These are phyloP conservation scores for Tychaedon coryphoeus DNA, from an alignment of 2,113 vertebrate species.

Conservation along the genomic window DNA sequence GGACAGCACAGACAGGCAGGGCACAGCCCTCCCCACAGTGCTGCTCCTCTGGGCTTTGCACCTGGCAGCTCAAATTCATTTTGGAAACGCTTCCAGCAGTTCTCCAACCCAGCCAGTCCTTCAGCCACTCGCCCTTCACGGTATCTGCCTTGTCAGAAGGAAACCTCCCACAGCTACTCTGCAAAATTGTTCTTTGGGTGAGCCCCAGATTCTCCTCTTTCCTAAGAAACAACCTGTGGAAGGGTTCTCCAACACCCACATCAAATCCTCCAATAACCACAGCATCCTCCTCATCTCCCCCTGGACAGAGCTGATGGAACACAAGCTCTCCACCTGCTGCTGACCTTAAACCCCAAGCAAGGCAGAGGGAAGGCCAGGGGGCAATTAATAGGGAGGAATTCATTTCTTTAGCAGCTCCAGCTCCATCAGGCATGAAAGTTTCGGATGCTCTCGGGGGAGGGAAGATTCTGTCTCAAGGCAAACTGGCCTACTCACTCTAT, in stretches of 20 bases:
- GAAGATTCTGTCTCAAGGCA: conserved; percentile 44
- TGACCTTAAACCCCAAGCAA: neutral
- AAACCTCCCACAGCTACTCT: neutral
- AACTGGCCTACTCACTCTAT: conserved; percentile 49
- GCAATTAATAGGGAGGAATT: neutral
- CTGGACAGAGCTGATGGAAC: neutral
- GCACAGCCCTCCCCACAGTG: neutral
- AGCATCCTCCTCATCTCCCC: neutral
- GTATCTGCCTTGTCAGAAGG: neutral
- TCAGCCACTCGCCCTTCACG: neutral
- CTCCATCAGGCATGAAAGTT: conserved; percentile 5
- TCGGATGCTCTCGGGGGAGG: neutral
- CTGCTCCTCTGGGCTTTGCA: neutral
- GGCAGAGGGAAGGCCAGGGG: neutral
- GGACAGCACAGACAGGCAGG: neutral
- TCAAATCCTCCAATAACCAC: neutral
- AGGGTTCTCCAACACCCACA: neutral
- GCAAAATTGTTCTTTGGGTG: neutral
- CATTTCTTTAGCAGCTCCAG: neutral
- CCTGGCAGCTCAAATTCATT: neutral
- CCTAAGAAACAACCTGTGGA: neutral
- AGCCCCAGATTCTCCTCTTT: neutral
- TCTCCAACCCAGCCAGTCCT: neutral
- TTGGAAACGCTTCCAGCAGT: neutral
- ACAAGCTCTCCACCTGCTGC: neutral